Evolutionary conservation across 1,140 invertebrate species (phyloP), one percentile per base, ranked within the genome.

Genomic region (Ips typographus): DNA sequence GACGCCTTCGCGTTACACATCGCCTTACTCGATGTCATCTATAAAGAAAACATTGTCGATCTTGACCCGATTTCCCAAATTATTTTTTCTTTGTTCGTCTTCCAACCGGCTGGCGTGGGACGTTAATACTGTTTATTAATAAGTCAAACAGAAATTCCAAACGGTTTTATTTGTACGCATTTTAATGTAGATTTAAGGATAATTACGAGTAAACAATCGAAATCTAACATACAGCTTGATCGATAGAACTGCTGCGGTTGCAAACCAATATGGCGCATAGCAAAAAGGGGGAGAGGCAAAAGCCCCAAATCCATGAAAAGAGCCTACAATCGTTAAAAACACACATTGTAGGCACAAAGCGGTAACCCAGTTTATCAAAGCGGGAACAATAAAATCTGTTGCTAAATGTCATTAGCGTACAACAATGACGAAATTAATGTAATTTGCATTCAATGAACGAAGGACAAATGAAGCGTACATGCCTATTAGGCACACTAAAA

Each of bases 21-120:
- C 52, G 7, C 52, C 52, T 22, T 55, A 37, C 37, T 55, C 1
- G 52, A 38, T 1, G 37, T 37, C 6, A 55, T 36, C 52, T 37
- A 36, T 2, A 55, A 37, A 37, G 22, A 22, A 22, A 22, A 22
- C 7, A 55, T 37, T 55, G 52, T 8, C 52, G 52, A 55, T 55
- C 52, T 55, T 55, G 52, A 55, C 52, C 52, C 36, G 37, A 55
- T 55, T 55, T 55, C 37, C 52, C 44, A 49, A 49, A 55, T 55
- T 55, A 2, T 55, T 55, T 55, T 55, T 22, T 2, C 37, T 55
- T 55, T 38, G 37, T 55, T 55, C 37, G n/a, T 55, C 52, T 22
- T 22, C n/a, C 52, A 5, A 36, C 37, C 37, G 2, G 6, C 5
- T 22, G n/a, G 52, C 52, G 2, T 22, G 52, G 52, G 52, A n/a